Evolutionary conservation across 2,888 invertebrate species (phyloP).

Genomic region (Polydrusus tereticollis): DNA sequence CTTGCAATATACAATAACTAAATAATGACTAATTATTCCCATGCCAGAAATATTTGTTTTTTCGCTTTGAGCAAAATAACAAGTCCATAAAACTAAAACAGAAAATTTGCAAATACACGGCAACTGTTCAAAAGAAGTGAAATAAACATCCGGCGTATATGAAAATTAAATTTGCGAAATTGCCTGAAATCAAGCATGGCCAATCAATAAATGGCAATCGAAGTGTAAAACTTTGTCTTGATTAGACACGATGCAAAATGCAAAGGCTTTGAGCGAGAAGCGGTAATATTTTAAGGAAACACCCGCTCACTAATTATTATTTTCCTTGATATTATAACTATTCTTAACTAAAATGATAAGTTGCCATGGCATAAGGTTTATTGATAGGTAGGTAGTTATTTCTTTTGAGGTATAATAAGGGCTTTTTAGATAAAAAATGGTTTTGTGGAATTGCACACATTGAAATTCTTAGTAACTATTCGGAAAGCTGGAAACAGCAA

Average conservation of each 20-base stretch:
- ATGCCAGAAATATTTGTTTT: too few relatives aligned
- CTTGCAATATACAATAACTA: too few relatives aligned
- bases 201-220: slow-evolving; percentile 57
- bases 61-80: too few relatives aligned
- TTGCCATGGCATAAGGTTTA: neutral
- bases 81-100: slow-evolving; percentile 18
- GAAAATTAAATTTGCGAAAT: slow-evolving; percentile 55
- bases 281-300: slow-evolving; percentile 36
- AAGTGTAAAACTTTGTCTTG: slow-evolving; percentile 53
- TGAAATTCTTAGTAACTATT: too few relatives aligned
- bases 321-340: slow-evolving; percentile 10
- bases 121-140: slow-evolving; percentile 35
- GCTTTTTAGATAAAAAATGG: neutral
- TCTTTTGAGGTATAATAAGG: neutral
- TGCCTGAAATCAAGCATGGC: slow-evolving; percentile 55
- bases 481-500: too few relatives aligned
- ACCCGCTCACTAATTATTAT: slow-evolving; percentile 14
- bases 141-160: slow-evolving; percentile 45
- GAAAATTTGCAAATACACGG: slow-evolving; percentile 28
- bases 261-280: slow-evolving; percentile 28
- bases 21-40: too few relatives aligned
- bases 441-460: neutral
- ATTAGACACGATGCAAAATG: slow-evolving; percentile 45
- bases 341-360: neutral
- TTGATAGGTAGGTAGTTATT: neutral